Evolutionary conservation across 2,113 vertebrate genomes (phyloP).

Genomic region (Salvelinus sp.): DNA sequence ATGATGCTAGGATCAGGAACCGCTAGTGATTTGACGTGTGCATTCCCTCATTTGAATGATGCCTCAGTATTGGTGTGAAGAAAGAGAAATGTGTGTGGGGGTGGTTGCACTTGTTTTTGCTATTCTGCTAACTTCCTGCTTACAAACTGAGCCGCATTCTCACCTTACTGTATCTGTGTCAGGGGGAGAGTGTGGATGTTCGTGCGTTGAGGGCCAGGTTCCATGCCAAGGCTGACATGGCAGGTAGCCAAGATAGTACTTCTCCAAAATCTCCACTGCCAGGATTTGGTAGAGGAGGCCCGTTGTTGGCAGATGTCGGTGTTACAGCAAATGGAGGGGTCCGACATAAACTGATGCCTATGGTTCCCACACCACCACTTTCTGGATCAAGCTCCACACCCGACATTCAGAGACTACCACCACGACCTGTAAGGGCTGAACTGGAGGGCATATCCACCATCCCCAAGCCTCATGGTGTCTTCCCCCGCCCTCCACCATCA

Average conservation of each 20-base stretch:
- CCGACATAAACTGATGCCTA: slow-evolving; percentile 40
- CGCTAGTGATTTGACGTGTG: too few species aligned
- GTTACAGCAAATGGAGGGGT: slow-evolving; percentile 34
- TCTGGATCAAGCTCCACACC: slow-evolving; percentile 15
- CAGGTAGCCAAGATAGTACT: slow-evolving; percentile 47
- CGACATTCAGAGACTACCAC: slow-evolving; percentile 12
- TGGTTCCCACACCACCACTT: slow-evolving; percentile 16
- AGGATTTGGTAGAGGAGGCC: slow-evolving; percentile 25
- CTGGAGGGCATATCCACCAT: not conserved
- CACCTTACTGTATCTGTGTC: slow-evolving; percentile 36
- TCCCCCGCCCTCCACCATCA: slow-evolving; percentile 40
- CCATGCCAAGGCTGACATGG: slow-evolving; percentile 44
- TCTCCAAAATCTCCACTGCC: slow-evolving; percentile 50
- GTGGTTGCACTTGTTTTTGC: slow-evolving; percentile 36
- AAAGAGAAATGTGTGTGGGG: slow-evolving; percentile 10
- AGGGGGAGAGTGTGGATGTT: slow-evolving; percentile 72
- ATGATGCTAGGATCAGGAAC: too few species aligned
- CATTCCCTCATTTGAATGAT: not conserved
- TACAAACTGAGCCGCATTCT: slow-evolving; percentile 30
- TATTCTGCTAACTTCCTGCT: slow-evolving; percentile 59
- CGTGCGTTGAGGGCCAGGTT: slow-evolving; percentile 73
- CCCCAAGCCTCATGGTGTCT: slow-evolving; percentile 16
- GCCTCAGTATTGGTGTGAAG: slow-evolving; percentile 8
- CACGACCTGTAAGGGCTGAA: slow-evolving; percentile 22
- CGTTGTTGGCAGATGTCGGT: slow-evolving; percentile 19